These are phyloP conservation scores for Lophotriccus pileatus DNA, from an alignment of 2,797 vertebrate genomes.

Conservation along the genomic window DNA sequence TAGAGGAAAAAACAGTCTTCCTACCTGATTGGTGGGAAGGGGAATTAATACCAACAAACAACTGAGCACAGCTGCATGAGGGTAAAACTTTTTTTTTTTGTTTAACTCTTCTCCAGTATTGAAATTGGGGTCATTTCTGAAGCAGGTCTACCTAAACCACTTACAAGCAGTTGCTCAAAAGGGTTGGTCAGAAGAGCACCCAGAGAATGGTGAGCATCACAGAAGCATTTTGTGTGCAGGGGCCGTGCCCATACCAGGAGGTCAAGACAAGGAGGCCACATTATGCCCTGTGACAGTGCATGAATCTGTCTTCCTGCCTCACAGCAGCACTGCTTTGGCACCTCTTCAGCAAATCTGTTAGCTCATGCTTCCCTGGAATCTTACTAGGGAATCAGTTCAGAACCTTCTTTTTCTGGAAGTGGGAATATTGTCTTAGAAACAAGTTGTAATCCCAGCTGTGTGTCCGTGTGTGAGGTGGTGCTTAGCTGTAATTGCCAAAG, in stretches of 20 bases:
- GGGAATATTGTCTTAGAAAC: background rate
- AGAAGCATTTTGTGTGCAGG: background rate
- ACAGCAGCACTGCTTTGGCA: background rate
- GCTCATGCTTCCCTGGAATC: background rate
- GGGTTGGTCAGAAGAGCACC: background rate
- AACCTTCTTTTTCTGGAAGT: background rate
- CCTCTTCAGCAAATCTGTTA: background rate
- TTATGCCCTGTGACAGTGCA: background rate
- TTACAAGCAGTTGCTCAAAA: background rate
- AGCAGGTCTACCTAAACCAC: background rate
- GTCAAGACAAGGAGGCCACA: background rate
- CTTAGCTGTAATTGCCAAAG: background rate
- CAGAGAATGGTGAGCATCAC: background rate
- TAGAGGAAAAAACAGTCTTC: background rate
- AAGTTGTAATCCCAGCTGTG: background rate
- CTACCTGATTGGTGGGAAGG: background rate
- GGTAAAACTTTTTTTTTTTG: background rate
- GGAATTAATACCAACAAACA: background rate
- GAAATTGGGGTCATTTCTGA: background rate
- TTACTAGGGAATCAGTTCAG: background rate
- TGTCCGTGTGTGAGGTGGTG: background rate
- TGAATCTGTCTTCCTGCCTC: background rate
- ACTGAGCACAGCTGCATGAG: background rate
- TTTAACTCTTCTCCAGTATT: background rate
- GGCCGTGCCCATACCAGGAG: background rate